These are phyloP conservation scores for Paraplagusia blochii DNA, from an alignment of 2,113 vertebrate species.

Conservation along the genomic window DNA sequence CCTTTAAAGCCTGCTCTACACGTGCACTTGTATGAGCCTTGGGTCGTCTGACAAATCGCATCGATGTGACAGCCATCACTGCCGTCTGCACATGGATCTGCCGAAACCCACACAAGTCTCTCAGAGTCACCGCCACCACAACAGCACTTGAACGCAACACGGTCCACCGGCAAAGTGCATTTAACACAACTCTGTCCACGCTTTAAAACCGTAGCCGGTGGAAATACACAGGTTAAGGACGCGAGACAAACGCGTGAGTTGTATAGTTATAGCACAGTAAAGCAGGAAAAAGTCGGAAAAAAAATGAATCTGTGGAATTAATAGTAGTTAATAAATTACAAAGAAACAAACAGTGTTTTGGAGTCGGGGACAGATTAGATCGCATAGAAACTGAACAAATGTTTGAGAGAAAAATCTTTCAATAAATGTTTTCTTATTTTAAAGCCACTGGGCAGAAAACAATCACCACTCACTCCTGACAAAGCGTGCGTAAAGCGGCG, in stretches of 20 bases:
- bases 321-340: too few species aligned
- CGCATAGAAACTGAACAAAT: not conserved
- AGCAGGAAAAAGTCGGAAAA: too few species aligned
- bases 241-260: too few species aligned
- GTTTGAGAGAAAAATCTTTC: too few species aligned
- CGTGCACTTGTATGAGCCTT: conserved; percentile 88
- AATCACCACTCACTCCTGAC: conserved; percentile 43
- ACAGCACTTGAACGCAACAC: not conserved
- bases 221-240: too few species aligned
- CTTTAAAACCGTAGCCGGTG: too few species aligned
- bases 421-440: too few species aligned
- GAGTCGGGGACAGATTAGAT: too few species aligned
- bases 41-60: conserved; percentile 92
- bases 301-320: too few species aligned
- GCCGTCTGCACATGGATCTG: conserved; percentile 82
- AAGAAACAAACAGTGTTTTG: too few species aligned
- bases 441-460: conserved; percentile 23
- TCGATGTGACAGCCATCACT: conserved; percentile 91
- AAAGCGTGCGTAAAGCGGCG: conserved; percentile 65
- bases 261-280: too few species aligned
- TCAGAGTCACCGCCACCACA: conserved; percentile 13
- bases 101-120: conserved; percentile 27
- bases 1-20: conserved; percentile 92
- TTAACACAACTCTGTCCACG: too few species aligned
- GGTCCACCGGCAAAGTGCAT: not conserved